phyloP scores from a whole-genome alignment of 2,888 invertebrate species.

The Coecobrya sp. region DNA sequence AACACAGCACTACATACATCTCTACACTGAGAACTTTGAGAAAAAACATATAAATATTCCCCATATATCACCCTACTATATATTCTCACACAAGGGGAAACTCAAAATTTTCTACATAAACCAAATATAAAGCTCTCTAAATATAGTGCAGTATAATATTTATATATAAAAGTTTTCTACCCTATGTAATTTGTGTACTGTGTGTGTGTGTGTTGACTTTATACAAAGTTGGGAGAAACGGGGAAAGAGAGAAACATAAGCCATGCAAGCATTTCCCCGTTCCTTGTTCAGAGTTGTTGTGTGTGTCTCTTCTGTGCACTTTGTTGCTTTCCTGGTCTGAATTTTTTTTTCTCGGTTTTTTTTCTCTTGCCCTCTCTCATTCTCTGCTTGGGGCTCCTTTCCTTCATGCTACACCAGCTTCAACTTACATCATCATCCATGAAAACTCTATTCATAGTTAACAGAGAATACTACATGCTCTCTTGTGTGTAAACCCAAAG shows the following conservation, averaged over 20 bases:
- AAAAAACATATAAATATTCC: no score
- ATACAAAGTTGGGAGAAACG: neutral
- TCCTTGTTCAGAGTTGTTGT: neutral
- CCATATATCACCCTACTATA: no score
- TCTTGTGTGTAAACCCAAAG: no score
- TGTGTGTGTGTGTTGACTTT: no score
- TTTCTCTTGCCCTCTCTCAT: neutral
- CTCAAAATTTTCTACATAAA: neutral
- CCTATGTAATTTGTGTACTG: no score
- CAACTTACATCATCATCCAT: neutral
- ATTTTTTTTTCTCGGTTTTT: constrained; percentile 23
- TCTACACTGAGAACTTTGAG: neutral
- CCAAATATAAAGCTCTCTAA: no score
- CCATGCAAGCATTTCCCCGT: constrained; percentile 22
- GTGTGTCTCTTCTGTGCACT: constrained; percentile 8
- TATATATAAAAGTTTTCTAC: neutral
- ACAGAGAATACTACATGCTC: neutral
- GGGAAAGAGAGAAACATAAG: neutral
- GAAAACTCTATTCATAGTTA: no score
- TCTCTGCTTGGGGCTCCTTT: constrained; percentile 41
- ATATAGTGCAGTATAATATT: neutral
- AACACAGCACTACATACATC: constrained; percentile 59
- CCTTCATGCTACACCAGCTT: neutral
- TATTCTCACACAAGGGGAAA: constrained; percentile 9
- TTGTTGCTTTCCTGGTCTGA: constrained; percentile 46